Percentiles rank a stretch among this genome's conserved stretches.
Conservation (phyloP, 2,113 vertebrate genomes). For the Sisor rabdophorus region DNA sequence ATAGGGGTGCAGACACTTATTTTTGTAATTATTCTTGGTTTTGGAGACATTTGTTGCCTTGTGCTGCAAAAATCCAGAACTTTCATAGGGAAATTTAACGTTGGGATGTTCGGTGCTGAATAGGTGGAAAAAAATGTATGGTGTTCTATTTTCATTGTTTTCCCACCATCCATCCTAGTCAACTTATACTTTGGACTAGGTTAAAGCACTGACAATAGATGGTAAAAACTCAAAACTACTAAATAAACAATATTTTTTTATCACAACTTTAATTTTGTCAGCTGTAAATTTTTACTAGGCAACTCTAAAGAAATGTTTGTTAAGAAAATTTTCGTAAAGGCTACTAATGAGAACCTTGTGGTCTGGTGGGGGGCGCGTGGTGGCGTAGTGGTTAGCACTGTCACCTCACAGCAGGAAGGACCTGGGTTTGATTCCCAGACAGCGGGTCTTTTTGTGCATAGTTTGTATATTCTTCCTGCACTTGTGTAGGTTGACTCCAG, state of each 20-base stretch:
- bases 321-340: background rate
- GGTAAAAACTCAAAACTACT: background rate
- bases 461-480: too few relatives aligned
- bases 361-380: too few relatives aligned
- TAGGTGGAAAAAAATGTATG: background rate
- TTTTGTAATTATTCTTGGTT: conserved; percentile 78
- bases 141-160: background rate
- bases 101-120: background rate
- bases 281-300: background rate
- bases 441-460: too few relatives aligned
- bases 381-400: too few relatives aligned
- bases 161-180: too few relatives aligned
- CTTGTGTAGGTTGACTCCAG: too few relatives aligned
- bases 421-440: too few relatives aligned
- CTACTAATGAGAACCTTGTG: too few relatives aligned
- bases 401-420: too few relatives aligned
- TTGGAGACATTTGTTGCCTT: conserved; percentile 75
- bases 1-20: conserved; percentile 65
- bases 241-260: too few relatives aligned
- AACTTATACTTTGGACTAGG: too few relatives aligned
- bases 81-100: background rate
- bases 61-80: conserved; percentile 71
- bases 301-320: background rate
- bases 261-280: too few relatives aligned
- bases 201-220: background rate